phyloP scores from a whole-genome alignment of 2,797 vertebrate genomes.

The Sarcoramphus papa region DNA sequence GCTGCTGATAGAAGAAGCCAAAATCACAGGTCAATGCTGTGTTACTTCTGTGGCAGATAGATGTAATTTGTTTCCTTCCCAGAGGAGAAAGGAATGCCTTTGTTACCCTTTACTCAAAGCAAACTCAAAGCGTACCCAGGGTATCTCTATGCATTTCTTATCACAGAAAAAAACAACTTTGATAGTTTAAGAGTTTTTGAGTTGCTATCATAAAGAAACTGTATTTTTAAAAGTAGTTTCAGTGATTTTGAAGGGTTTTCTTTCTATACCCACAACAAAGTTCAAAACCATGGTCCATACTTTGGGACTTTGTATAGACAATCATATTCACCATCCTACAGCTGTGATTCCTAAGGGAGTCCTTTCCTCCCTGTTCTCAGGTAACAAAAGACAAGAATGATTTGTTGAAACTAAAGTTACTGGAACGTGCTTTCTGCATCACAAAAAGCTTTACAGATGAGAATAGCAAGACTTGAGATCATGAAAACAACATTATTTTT shows the following conservation, averaged over 20 bases:
- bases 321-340: background rate
- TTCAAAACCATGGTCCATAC: background rate
- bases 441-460: background rate
- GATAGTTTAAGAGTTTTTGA: background rate
- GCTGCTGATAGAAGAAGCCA: background rate
- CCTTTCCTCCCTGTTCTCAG: background rate
- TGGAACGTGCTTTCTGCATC: background rate
- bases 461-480: background rate
- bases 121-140: background rate
- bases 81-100: background rate
- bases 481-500: background rate
- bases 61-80: background rate
- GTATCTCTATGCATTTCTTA: background rate
- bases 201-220: background rate
- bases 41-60: background rate
- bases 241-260: background rate
- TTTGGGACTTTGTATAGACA: background rate
- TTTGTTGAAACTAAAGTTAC: background rate
- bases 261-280: background rate
- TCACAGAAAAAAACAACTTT: background rate
- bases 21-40: background rate
- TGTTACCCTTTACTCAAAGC: background rate
- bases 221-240: background rate
- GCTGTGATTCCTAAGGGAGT: background rate
- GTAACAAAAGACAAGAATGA: background rate